Percentiles rank a stretch among this genome's conserved stretches.
Evolutionary conservation across 2,888 invertebrate genomes (phyloP).

Genomic region (Folsomia candida): DNA sequence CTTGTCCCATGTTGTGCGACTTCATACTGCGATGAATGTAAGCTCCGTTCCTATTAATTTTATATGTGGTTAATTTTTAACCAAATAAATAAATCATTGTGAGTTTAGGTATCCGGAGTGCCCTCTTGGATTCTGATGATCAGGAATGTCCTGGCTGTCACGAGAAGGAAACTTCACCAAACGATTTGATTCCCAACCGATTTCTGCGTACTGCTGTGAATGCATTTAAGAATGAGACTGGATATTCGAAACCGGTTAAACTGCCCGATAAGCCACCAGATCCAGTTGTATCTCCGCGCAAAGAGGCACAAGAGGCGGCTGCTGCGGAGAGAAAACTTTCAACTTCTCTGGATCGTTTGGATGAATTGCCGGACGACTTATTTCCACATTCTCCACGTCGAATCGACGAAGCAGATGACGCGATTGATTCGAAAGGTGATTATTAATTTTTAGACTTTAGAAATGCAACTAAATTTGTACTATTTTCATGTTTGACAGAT

Average conservation of each 20-base stretch:
- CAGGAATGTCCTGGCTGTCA: constrained; percentile 93
- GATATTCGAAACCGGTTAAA: constrained; percentile 65
- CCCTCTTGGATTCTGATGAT: constrained; percentile 86
- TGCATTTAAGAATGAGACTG: constrained; percentile 87
- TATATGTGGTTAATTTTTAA: background rate
- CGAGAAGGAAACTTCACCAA: constrained; percentile 88
- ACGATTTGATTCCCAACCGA: constrained; percentile 87
- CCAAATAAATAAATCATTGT: background rate
- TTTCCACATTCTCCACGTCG: constrained; percentile 50
- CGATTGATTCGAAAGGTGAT: constrained; percentile 14
- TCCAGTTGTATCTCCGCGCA: constrained; percentile 16
- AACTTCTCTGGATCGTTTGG: constrained; percentile 26
- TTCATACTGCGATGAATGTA: constrained; percentile 98
- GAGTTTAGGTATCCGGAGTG: constrained; percentile 74
- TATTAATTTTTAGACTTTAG: background rate
- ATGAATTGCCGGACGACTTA: constrained; percentile 48
- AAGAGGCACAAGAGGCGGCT: constrained; percentile 14
- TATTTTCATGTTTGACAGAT: constrained; percentile 21
- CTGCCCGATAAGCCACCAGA: constrained; percentile 23
- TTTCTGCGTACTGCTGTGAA: constrained; percentile 84
- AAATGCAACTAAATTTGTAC: background rate
- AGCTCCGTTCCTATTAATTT: constrained; percentile 52
- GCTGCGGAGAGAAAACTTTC: constrained; percentile 26
- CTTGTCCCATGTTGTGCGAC: constrained; percentile 98
- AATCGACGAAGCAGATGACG: constrained; percentile 12